These are phyloP conservation scores for Alectoris magna DNA, from an alignment of 2,797 vertebrate species.

Conservation along the genomic window DNA sequence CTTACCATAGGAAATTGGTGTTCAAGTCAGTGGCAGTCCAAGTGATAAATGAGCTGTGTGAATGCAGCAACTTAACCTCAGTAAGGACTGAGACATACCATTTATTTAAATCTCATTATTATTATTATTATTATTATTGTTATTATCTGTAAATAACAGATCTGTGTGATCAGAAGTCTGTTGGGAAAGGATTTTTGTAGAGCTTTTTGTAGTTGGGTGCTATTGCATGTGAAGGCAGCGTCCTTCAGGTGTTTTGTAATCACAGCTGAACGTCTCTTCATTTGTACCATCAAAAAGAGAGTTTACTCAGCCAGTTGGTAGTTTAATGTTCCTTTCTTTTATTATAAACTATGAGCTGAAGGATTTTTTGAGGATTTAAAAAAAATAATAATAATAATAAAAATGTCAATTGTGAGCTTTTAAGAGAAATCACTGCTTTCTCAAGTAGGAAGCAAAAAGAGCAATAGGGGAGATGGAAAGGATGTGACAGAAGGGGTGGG, in stretches of 20 bases:
- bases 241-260: neutral
- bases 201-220: neutral
- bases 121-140: neutral
- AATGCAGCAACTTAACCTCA: slow-evolving; percentile 39
- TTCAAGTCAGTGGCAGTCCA: neutral
- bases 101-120: slow-evolving; percentile 33
- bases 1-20: slow-evolving; percentile 12
- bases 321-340: neutral
- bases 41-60: slow-evolving; percentile 48
- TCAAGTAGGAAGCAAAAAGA: neutral
- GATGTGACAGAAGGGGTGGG: accelerated
- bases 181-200: neutral
- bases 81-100: slow-evolving; percentile 3
- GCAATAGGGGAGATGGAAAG: neutral
- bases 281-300: neutral
- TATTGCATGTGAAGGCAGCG: neutral
- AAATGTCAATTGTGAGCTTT: neutral
- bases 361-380: neutral
- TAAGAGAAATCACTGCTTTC: neutral
- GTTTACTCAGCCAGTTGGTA: neutral
- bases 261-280: neutral
- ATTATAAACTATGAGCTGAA: neutral
- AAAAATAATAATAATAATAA: neutral
- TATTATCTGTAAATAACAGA: slow-evolving; percentile 32
- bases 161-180: slow-evolving; percentile 57